Base-by-base conservation (phyloP, 1,140 invertebrate genomes). In the Yoshiicerus persimilis region DNA sequence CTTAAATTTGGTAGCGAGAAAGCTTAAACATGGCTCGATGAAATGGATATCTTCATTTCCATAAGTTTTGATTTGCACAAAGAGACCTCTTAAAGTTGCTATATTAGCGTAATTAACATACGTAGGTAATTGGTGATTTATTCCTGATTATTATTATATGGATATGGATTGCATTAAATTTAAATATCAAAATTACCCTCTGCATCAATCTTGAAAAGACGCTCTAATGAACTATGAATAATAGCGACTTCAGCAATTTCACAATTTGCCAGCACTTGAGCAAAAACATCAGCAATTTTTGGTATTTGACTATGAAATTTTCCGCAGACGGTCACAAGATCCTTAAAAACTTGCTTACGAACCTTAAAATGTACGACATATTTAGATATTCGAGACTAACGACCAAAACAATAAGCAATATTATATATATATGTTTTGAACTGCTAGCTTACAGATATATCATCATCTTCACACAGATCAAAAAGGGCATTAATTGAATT, bases 391-490 rank as follows among this genome's bases (percentile, higher is more conserved):
- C 20, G n/a, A 64, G 4, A 64, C n/a, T 64, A 10, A 64, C 5
- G 9, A 5, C 20, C 6, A 6, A 41, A 41, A 64, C n/a, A 11
- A 23, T n/a, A 64, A 64, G 77, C 87, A 87, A n/a, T n/a, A n/a
- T n/a, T n/a, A n/a, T n/a, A n/a, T n/a, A n/a, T n/a, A n/a, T n/a
- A n/a, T n/a, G n/a, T n/a, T n/a, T n/a, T n/a, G n/a, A n/a, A n/a
- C n/a, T n/a, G n/a, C n/a, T n/a, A n/a, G n/a, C 86, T 94, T 94
- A 98, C 97, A 91, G 95, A 94, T 89, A 97, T 94, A 93, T 99
- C 97, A 92, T 97, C 96, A 95, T 99, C 98, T 94, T 99, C 98
- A 92, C 98, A 99, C 1, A 99, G 93, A 94, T 99, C 97, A 90
- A 99, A 95, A 91, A 98, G 95, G 88, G 97, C 96, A 93, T 99